Conservation (phyloP, 2,113 vertebrate species). For the Lepus europaeus region DNA sequence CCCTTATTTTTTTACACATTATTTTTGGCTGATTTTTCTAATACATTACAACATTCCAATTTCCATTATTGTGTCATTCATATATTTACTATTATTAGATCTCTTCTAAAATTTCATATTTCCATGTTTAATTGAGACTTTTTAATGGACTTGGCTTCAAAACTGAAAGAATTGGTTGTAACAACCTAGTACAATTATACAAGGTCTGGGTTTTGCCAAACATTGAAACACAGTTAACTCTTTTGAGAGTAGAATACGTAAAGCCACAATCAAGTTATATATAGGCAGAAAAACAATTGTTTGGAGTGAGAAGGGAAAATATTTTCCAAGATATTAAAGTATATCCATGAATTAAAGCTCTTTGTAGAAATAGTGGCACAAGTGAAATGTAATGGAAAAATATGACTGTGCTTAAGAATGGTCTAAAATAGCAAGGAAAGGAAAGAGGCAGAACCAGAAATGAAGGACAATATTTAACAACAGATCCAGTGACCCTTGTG, state of each 20-base stretch:
- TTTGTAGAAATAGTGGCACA: background rate
- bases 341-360: background rate
- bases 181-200: background rate
- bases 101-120: background rate
- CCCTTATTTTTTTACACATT: background rate
- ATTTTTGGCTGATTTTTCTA: background rate
- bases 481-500: background rate
- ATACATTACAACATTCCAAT: background rate
- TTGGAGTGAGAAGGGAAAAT: background rate
- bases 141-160: background rate
- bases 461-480: background rate
- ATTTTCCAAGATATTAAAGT: background rate
- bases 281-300: background rate
- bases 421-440: background rate
- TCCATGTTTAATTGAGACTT: slow-evolving; percentile 7
- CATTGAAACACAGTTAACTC: background rate
- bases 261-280: background rate
- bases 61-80: background rate
- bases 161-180: background rate
- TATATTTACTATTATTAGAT: background rate
- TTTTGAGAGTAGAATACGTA: background rate
- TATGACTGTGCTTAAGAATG: background rate
- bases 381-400: background rate
- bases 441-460: background rate
- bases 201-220: background rate